These are phyloP conservation scores for Mythimna ferrago DNA, from an alignment of 2,888 invertebrate species.

Conservation along the genomic window DNA sequence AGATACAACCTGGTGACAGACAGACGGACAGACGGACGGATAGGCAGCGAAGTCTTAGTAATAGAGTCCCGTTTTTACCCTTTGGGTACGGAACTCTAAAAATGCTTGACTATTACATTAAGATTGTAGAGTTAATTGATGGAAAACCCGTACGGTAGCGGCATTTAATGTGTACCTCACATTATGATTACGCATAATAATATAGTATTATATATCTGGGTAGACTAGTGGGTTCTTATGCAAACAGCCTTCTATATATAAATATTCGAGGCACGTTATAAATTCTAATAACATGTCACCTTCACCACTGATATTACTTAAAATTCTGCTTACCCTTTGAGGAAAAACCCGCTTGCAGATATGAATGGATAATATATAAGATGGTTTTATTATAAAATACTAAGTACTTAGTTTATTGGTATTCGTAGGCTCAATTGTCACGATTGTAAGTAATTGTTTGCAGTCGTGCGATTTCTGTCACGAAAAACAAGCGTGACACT, in stretches of 20 bases:
- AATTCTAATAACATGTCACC: conserved; percentile 33
- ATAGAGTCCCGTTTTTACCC: too few species aligned
- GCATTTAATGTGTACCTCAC: conserved; percentile 11
- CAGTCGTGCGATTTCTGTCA: conserved; percentile 60
- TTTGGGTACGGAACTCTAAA: background rate
- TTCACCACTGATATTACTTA: conserved; percentile 35
- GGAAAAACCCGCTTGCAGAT: conserved; percentile 45
- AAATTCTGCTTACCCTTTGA: conserved; percentile 42
- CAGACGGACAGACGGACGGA: too few species aligned
- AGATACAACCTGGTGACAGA: too few species aligned
- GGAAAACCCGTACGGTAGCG: conserved; percentile 26
- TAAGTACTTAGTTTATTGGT: conserved; percentile 25
- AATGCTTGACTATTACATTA: conserved; percentile 6
- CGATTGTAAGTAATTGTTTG: conserved; percentile 44
- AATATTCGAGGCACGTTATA: conserved; percentile 20
- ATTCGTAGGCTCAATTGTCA: conserved; percentile 46
- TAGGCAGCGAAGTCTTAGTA: too few species aligned
- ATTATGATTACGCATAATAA: conserved; percentile 17
- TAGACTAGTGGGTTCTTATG: background rate
- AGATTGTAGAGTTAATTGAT: conserved; percentile 25
- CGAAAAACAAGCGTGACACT: conserved; percentile 47
- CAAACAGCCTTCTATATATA: background rate
- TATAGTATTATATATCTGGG: conserved; percentile 11
- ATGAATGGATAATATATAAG: conserved; percentile 45
- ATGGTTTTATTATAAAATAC: conserved; percentile 37